These are phyloP conservation scores for Hymenopus coronatus DNA, from an alignment of 2,888 invertebrate genomes.

Conservation along the genomic window DNA sequence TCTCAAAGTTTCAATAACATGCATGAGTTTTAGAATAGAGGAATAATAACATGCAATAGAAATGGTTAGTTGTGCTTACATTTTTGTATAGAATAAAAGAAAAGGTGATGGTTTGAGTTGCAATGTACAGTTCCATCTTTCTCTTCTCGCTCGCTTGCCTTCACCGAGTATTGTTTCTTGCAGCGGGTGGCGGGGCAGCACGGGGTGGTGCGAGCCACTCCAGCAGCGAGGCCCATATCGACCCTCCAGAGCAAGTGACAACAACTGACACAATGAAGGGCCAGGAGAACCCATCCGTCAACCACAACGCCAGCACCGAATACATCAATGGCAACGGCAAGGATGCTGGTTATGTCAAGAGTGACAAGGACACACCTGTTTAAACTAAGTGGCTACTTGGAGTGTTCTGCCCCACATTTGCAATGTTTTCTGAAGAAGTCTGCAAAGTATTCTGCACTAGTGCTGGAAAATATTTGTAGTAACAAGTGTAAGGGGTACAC, in stretches of 20 bases:
- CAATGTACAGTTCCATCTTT: not conserved
- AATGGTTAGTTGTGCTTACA: not conserved
- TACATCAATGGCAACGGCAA: conserved; percentile 59
- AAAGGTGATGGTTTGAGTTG: not conserved
- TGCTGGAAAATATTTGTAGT: not conserved
- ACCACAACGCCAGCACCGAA: conserved; percentile 56
- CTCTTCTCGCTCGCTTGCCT: conserved; percentile 21
- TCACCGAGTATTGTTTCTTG: conserved; percentile 32
- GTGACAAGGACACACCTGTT: conserved; percentile 59
- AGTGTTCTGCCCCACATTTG: not conserved
- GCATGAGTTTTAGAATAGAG: not conserved
- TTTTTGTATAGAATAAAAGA: not conserved
- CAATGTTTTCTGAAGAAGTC: not conserved
- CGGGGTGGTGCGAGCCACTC: conserved; percentile 30
- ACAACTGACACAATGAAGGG: conserved; percentile 27
- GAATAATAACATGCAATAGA: not conserved
- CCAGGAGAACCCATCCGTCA: conserved; percentile 45
- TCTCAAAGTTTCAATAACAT: not conserved
- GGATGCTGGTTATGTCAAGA: conserved; percentile 47
- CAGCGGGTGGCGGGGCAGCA: conserved; percentile 26
- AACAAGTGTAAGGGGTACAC: not conserved
- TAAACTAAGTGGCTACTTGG: conserved; percentile 42
- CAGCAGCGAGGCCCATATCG: conserved; percentile 33
- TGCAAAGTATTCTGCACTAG: not conserved
- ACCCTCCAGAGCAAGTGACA: conserved; percentile 21